Conservation (phyloP, 1,140 invertebrate species). For the Zaprionus nigranus region DNA sequence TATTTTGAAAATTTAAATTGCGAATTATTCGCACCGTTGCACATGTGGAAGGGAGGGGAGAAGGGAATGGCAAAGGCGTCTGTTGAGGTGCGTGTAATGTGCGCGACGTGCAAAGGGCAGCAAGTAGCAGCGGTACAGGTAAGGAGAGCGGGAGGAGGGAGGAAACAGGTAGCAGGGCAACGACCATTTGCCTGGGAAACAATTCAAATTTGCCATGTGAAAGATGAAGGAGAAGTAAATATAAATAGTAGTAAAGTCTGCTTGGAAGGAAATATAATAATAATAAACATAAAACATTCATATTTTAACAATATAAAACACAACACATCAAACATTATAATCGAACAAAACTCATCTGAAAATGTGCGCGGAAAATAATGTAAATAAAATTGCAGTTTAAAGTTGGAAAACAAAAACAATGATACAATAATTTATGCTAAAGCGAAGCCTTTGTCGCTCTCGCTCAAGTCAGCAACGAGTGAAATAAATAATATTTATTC, state of each 20-base stretch:
- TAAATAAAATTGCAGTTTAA: background rate
- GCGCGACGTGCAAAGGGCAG: conserved; percentile 40
- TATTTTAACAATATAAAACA: background rate
- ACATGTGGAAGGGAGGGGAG: conserved; percentile 21
- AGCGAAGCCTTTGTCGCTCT: background rate
- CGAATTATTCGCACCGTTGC: conserved; percentile 54
- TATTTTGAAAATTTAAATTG: conserved; percentile 60
- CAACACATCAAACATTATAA: background rate
- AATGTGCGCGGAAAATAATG: background rate
- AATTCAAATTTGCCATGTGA: conserved; percentile 2
- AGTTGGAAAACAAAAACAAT: conserved; percentile 1
- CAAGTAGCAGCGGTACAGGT: conserved; percentile 3
- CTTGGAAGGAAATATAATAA: background rate
- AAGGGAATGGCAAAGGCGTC: background rate
- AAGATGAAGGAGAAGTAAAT: background rate
- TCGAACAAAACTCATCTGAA: background rate
- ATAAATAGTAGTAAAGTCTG: background rate
- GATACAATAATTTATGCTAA: conserved; percentile 12
- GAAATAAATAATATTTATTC: conserved; percentile 7
- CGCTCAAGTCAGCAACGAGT: background rate
- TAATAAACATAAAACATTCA: background rate
- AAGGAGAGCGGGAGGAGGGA: background rate
- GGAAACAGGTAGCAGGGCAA: background rate
- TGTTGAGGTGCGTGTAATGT: conserved; percentile 46
- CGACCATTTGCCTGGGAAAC: background rate